Percentiles rank a stretch among this genome's conserved stretches.
Conservation (phyloP, 2,888 invertebrate genomes). For the Cryptocephalus primarius region DNA sequence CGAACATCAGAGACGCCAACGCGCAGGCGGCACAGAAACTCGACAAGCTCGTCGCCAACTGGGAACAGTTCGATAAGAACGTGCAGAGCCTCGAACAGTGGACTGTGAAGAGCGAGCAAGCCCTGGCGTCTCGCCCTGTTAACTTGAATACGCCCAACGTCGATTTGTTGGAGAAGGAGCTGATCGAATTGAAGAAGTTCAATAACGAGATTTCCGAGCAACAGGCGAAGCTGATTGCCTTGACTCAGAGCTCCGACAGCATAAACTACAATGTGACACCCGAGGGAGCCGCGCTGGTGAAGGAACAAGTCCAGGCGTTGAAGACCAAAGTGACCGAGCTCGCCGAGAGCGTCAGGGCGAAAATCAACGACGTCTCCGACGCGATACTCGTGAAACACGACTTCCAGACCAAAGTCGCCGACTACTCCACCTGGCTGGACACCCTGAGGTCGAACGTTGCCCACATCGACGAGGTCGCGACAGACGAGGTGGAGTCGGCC, state of each 20-base stretch:
- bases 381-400: slow-evolving; percentile 74
- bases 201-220: slow-evolving; percentile 80
- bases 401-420: slow-evolving; percentile 65
- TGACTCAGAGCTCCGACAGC: slow-evolving; percentile 71
- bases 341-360: slow-evolving; percentile 63
- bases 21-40: slow-evolving; percentile 68
- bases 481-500: slow-evolving; percentile 69
- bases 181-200: slow-evolving; percentile 65
- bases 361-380: slow-evolving; percentile 72
- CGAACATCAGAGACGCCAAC: slow-evolving; percentile 70
- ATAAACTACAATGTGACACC: slow-evolving; percentile 67
- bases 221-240: slow-evolving; percentile 67
- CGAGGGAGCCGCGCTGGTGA: slow-evolving; percentile 63
- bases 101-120: slow-evolving; percentile 57
- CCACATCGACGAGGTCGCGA: slow-evolving; percentile 69
- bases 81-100: slow-evolving; percentile 67
- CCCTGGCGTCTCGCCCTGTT: slow-evolving; percentile 45
- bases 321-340: slow-evolving; percentile 64
- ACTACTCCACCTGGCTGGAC: slow-evolving; percentile 72
- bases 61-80: slow-evolving; percentile 73
- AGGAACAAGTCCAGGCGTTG: slow-evolving; percentile 60
- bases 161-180: slow-evolving; percentile 64
- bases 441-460: slow-evolving; percentile 59
- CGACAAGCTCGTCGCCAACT: slow-evolving; percentile 66
- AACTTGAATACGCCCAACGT: slow-evolving; percentile 60